Evolutionary conservation across 2,797 vertebrate genomes (phyloP), one percentile per base, ranked within the genome.

Genomic region (Paratrypauchen microcephalus): DNA sequence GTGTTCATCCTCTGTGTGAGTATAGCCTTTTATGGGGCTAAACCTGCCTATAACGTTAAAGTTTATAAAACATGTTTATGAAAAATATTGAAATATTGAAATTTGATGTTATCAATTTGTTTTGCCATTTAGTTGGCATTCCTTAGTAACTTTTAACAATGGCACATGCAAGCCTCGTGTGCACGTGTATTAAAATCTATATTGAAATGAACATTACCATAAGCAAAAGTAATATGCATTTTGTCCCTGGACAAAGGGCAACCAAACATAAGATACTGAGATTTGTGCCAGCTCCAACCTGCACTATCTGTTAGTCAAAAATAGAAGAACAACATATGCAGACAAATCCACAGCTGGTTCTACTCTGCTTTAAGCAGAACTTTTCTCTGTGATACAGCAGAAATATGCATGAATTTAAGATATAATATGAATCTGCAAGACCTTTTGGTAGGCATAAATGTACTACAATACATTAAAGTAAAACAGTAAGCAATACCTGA

Each of bases 401-500:
- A 87, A 74, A 74, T 83, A 83, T 85, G 77, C n/a, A 11, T n/a
- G 24, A 62, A 54, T 59, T 57, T 7, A 4, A 48, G 73, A 62
- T 81, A 76, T 56, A 82, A 78, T 70, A 60, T 83, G 63, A 83
- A 28, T 55, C 15, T 68, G 7, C 59, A 62, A 66, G 18, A 66
- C 58, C 56, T 41, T 23, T 48, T 11, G 39, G 28, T 55, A 18
- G 24, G 19, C 41, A 72, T 48, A 21, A 1, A 28, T 41, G 16
- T 8, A 8, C 23, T 18, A 30, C 39, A 47, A 75, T 11, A 32
- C n/a, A 68, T 63, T 15, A 55, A 28, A 45, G 36, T 78, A 26
- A 57, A 3, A 19, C 47, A 66, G 7, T 30, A n/a, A n/a, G 52
- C 23, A 87, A 87, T 93, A 93, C 92, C 92, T 93, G 91, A 76